Percentiles rank a stretch among this genome's conserved stretches.
Evolutionary conservation across 2,113 vertebrate species (phyloP).

Genomic region (Gavialis gangeticus): DNA sequence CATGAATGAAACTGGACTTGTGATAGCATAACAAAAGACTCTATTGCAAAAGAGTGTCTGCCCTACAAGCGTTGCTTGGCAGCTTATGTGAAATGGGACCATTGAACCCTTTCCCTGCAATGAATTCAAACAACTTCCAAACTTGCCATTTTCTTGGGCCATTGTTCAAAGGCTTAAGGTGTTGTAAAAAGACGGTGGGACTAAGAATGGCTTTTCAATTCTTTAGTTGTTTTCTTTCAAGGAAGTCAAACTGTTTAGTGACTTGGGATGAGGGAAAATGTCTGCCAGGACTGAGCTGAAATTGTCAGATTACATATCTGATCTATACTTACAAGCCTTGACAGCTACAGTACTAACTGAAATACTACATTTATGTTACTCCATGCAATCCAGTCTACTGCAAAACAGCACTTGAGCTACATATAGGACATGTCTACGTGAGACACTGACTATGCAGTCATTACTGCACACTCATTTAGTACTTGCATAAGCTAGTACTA

Average conservation of each 20-base stretch:
- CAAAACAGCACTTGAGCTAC: not conserved
- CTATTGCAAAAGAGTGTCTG: not conserved
- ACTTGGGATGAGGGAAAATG: not conserved
- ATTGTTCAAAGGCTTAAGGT: not conserved
- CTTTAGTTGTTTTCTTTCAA: not conserved
- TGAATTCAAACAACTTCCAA: not conserved
- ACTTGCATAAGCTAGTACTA: too few relatives aligned
- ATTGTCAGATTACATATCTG: fast-evolving
- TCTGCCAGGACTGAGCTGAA: not conserved
- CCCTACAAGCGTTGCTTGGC: not conserved
- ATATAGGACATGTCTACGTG: too few relatives aligned
- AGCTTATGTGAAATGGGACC: not conserved
- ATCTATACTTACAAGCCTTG: not conserved
- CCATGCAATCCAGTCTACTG: not conserved
- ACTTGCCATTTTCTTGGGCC: not conserved
- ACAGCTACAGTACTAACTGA: not conserved
- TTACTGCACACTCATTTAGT: too few relatives aligned
- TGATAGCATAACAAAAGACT: not conserved
- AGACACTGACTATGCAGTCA: too few relatives aligned
- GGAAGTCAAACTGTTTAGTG: not conserved
- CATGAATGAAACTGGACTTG: too few relatives aligned
- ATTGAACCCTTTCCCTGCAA: not conserved
- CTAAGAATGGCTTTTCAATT: not conserved
- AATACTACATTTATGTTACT: not conserved
- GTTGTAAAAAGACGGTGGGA: too few relatives aligned